A percentile compares a stretch with the other conserved stretches of the same genome.
phyloP scores from a whole-genome alignment of 2,888 invertebrate genomes.

The Tetanocera ferruginea region DNA sequence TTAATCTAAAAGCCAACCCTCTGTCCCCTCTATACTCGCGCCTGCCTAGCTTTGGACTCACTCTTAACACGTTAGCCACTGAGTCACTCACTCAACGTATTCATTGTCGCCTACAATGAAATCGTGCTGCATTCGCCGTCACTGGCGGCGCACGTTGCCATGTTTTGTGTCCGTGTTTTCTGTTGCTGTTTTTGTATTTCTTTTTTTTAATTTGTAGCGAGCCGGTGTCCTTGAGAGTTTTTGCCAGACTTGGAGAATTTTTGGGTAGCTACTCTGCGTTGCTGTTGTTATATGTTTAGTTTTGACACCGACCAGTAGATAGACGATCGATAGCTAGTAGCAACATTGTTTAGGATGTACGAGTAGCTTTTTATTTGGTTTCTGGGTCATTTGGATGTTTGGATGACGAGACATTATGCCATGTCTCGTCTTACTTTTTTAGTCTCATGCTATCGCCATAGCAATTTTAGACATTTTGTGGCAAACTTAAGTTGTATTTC shows the following conservation, averaged over 20 bases:
- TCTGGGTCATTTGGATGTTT: constrained; percentile 57
- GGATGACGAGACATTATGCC: constrained; percentile 21
- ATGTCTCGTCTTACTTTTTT: background rate
- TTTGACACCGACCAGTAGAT: background rate
- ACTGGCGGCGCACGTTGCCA: background rate
- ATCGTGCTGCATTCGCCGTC: constrained; percentile 1
- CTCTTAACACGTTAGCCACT: background rate
- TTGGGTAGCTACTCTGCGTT: background rate
- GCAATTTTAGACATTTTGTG: background rate
- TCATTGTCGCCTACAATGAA: background rate
- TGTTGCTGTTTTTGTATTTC: background rate
- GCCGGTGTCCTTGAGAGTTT: constrained; percentile 26
- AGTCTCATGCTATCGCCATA: background rate
- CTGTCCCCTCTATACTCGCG: background rate
- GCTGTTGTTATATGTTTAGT: background rate
- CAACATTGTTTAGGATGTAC: background rate
- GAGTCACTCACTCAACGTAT: background rate
- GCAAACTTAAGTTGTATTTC: background rate
- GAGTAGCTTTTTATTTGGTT: constrained; percentile 38
- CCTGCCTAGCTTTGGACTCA: background rate
- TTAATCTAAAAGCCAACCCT: background rate
- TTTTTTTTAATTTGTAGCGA: background rate
- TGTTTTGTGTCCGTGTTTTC: constrained; percentile 9
- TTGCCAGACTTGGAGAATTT: constrained; percentile 1
- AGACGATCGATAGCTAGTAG: background rate